A percentile compares a stretch with the other conserved stretches of the same genome.
phyloP scores from a whole-genome alignment of 2,888 invertebrate species.

The Aethes cnicana region DNA sequence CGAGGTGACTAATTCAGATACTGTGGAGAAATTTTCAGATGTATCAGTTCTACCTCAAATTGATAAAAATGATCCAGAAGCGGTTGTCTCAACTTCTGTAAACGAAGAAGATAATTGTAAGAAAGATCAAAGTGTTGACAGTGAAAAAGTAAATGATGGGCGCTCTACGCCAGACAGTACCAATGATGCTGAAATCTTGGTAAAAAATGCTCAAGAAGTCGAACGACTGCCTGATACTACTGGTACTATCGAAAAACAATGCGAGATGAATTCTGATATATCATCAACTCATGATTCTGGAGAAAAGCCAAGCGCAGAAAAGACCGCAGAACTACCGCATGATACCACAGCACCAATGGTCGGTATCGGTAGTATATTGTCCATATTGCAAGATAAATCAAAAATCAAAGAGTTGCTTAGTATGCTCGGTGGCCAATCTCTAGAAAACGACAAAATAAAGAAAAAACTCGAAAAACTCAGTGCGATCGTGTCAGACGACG shows the following conservation, averaged over 20 bases:
- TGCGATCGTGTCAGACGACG: conserved; percentile 79
- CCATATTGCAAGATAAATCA: conserved; percentile 71
- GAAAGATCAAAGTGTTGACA: conserved; percentile 29
- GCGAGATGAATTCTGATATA: conserved; percentile 52
- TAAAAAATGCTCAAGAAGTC: conserved; percentile 35
- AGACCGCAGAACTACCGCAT: conserved; percentile 38
- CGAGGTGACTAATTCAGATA: background rate
- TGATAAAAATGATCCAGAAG: conserved; percentile 3
- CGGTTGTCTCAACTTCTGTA: conserved; percentile 48
- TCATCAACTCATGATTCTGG: conserved; percentile 52
- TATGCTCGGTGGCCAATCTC: conserved; percentile 63
- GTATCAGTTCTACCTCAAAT: background rate
- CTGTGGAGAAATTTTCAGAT: background rate
- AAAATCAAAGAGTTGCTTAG: conserved; percentile 75
- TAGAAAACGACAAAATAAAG: conserved; percentile 76
- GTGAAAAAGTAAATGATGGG: conserved; percentile 35
- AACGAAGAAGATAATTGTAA: conserved; percentile 31
- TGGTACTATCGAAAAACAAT: conserved; percentile 56
- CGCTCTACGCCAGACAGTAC: conserved; percentile 66
- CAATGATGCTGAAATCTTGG: conserved; percentile 26
- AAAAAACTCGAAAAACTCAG: conserved; percentile 82
- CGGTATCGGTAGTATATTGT: conserved; percentile 60
- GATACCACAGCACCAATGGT: conserved; percentile 43
- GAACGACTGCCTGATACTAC: conserved; percentile 56
- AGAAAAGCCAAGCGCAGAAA: conserved; percentile 39